Percentiles rank a stretch among this genome's conserved stretches.
Conservation (phyloP, 2,888 invertebrate species). For the Saturnia japonica region DNA sequence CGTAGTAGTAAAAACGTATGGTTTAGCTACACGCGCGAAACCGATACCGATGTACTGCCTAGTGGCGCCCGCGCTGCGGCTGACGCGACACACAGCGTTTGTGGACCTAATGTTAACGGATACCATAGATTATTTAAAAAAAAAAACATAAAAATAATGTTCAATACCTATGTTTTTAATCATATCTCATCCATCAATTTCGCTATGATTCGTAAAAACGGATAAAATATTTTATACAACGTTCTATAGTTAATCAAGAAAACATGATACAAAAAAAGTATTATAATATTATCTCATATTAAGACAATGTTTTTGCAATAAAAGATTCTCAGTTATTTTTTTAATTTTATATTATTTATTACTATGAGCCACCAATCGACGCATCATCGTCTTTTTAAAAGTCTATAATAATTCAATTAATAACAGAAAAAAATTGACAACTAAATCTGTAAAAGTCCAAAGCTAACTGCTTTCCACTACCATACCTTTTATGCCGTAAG, state of each 20-base stretch:
- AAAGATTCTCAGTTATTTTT: neutral
- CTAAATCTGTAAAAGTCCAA: neutral
- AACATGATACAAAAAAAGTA: too few relatives aligned
- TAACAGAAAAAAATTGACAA: neutral
- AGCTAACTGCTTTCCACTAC: neutral
- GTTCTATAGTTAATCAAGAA: too few relatives aligned
- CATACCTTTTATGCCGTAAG: neutral
- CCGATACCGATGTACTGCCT: slow-evolving; percentile 44
- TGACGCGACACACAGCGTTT: slow-evolving; percentile 32
- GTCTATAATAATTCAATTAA: neutral
- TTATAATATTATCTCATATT: neutral
- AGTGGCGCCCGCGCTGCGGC: slow-evolving; percentile 43
- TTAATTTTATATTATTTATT: too few relatives aligned
- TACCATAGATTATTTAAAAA: neutral
- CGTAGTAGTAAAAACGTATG: slow-evolving; percentile 42
- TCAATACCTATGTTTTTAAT: neutral
- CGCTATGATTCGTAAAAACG: too few relatives aligned
- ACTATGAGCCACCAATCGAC: neutral
- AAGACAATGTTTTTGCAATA: neutral
- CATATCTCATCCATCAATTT: too few relatives aligned
- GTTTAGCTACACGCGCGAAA: slow-evolving; percentile 56
- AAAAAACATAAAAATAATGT: neutral
- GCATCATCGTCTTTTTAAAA: neutral
- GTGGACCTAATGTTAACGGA: slow-evolving; percentile 35
- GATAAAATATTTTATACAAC: too few relatives aligned